Base-by-base conservation (phyloP, 2,888 invertebrate genomes). In the Acleris laterana region DNA sequence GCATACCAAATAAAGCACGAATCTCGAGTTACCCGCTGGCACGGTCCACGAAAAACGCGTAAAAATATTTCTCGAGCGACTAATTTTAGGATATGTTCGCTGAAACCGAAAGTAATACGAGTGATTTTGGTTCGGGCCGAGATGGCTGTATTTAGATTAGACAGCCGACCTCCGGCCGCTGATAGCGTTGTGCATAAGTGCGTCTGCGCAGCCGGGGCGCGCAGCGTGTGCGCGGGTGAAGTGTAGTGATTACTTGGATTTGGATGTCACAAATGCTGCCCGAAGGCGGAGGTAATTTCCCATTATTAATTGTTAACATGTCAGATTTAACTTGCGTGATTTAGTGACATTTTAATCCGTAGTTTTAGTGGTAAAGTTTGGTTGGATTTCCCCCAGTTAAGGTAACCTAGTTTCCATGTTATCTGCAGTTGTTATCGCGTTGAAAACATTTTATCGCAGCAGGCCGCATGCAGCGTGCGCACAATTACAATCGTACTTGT, bases 141-240 rank as follows among this genome's bases (percentile, higher is more conserved):
- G 87, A 89, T 90, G 90, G 88, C 92, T 92, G 88, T 90, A 90
- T 92, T 92, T 92, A 92, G 92, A 90, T 87, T 88, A 87, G 88
- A 83, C 73, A 72, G 76, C 77, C 79, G 79, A 78, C 77, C 80
- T 82, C 84, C 81, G 72, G 77, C 68, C 77, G 55, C 20, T 66
- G 57, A 63, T 59, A 58, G 53, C 67, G 62, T 58, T 59, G 50
- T 57, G 67, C 62, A 62, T 67, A 62, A 67, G 63, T 65, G 70
- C 69, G 70, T 63, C 60, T 49, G 62, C 46, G 62, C 61, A 56
- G 51, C 61, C 48, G 32, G 38, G 22, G 38, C 38, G 38, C 38
- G 38, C 38, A 38, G 51, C 58, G 19, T 57, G 66, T 28, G 28
- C 28, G 62, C 57, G 46, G 57, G 71, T 69, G 69, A 66, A 66